Evolutionary conservation across 53 echinoderm and acorn worm species (phyloP).

Genomic region (Glandiceps talaboti): DNA sequence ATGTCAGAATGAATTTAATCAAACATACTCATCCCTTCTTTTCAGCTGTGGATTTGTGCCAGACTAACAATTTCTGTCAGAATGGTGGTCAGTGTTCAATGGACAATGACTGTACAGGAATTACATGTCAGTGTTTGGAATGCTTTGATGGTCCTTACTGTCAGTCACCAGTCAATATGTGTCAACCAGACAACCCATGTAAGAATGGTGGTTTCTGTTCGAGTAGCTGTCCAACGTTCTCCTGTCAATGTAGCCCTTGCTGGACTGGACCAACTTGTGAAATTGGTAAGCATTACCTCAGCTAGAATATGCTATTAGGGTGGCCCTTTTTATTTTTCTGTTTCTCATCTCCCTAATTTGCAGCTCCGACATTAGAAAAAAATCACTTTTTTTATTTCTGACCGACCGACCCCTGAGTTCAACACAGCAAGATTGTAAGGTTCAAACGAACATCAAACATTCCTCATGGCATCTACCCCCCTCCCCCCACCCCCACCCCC

Average conservation of each 20-base stretch:
- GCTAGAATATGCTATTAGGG: no score
- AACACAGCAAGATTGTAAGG: no score
- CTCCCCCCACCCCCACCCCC: no score
- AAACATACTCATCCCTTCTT: no score
- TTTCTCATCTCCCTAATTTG: no score
- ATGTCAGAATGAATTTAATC: no score
- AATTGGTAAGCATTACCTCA: slow-evolving; percentile 1
- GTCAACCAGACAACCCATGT: slow-evolving; percentile 8
- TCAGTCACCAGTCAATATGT: background rate
- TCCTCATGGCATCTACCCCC: no score
- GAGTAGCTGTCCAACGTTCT: background rate
- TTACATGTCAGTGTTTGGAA: background rate
- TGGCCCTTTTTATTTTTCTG: no score
- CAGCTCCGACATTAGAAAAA: no score
- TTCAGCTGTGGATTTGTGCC: slow-evolving; percentile 45
- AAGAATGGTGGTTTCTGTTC: slow-evolving; percentile 3
- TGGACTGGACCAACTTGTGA: slow-evolving; percentile 10
- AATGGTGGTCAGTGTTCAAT: slow-evolving; percentile 28
- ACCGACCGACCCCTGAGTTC: no score
- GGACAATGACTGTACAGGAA: background rate
- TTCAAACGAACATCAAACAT: no score
- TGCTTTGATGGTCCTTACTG: background rate
- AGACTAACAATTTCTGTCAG: slow-evolving; percentile 36
- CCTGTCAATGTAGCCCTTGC: slow-evolving; percentile 4
- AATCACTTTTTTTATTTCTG: no score